Evolutionary conservation across 2,113 vertebrate genomes (phyloP).

Genomic region (Vidua chalybeata): DNA sequence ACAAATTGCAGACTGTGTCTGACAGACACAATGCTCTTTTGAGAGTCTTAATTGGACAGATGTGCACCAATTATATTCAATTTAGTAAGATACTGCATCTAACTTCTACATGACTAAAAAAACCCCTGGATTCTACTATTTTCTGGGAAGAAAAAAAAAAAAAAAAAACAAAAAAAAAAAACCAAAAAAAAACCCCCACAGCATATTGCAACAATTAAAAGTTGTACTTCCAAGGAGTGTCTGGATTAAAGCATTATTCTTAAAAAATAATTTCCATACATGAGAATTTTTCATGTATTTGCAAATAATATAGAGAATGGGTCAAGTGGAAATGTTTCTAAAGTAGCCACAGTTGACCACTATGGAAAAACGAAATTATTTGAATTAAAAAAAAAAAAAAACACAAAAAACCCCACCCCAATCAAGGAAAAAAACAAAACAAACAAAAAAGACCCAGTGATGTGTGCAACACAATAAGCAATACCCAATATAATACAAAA

Average conservation of each 20-base stretch:
- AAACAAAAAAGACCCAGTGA: too few species aligned
- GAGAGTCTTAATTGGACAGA: background rate
- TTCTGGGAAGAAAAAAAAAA: background rate
- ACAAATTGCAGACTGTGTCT: background rate
- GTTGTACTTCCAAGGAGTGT: background rate
- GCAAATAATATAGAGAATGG: background rate
- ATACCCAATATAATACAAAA: background rate
- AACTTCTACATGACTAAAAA: background rate
- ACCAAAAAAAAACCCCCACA: fast-evolving
- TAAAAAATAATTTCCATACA: background rate
- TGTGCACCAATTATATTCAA: background rate
- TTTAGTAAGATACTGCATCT: background rate
- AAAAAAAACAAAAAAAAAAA: background rate
- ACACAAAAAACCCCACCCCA: background rate
- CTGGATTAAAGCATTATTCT: background rate
- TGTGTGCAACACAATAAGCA: background rate
- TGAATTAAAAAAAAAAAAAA: background rate
- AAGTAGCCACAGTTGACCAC: background rate
- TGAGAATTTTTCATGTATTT: background rate
- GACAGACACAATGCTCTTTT: background rate
- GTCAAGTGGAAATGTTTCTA: background rate
- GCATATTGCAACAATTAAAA: background rate
- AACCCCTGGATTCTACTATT: background rate
- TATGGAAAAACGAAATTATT: background rate
- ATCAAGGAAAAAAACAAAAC: background rate